Conservation (phyloP, 53 echinoderm and acorn worm species). For the Patiria pectinifera region DNA sequence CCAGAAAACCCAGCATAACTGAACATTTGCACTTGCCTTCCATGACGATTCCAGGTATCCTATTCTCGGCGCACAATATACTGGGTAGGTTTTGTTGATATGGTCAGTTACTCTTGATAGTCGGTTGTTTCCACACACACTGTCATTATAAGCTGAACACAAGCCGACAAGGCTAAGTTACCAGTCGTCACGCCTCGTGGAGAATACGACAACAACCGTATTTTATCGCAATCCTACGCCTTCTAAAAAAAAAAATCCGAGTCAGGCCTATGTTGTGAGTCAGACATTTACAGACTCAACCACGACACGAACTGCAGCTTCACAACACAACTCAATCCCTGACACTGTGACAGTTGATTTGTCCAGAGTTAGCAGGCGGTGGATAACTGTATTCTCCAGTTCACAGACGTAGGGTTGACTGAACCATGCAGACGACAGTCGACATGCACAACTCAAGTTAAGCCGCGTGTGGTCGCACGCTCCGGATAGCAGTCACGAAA, state of each 20-base stretch:
- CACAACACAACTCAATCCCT: not conserved
- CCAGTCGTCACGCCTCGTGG: constrained; percentile 36
- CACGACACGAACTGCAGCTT: not conserved
- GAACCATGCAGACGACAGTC: not conserved
- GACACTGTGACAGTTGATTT: not conserved
- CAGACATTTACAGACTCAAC: not conserved
- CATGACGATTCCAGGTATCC: constrained; percentile 1
- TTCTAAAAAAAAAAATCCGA: not conserved
- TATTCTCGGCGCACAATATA: not conserved
- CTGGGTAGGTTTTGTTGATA: not conserved
- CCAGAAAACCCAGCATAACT: not conserved
- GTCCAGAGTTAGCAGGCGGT: not conserved
- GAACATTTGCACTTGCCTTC: not conserved
- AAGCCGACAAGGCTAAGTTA: not conserved
- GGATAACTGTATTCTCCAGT: not conserved
- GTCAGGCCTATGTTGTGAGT: not conserved
- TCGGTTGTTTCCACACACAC: not conserved
- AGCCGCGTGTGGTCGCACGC: constrained; percentile 24
- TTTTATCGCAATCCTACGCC: not conserved
- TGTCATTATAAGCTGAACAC: not conserved
- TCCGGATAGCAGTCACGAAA: constrained; percentile 11
- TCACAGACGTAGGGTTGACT: constrained; percentile 17
- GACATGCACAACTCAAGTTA: constrained; percentile 4
- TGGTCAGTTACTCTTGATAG: not conserved
- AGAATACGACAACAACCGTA: constrained; percentile 5